A percentile compares a stretch with the other conserved stretches of the same genome.
Conservation (phyloP, 2,113 vertebrate genomes). For the Perccottus glenii region DNA sequence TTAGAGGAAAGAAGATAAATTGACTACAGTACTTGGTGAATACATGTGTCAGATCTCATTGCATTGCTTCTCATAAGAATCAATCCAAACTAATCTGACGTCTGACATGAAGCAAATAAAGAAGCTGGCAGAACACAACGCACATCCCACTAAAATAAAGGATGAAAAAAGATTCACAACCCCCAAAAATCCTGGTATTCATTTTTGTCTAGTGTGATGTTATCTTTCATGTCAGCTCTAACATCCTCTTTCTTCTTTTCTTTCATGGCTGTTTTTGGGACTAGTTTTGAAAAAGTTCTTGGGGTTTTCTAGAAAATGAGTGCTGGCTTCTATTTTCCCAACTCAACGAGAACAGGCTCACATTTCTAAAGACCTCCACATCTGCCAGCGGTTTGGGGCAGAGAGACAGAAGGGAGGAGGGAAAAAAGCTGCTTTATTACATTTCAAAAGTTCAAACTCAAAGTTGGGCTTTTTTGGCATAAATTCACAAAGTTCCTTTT, state of each 20-base stretch:
- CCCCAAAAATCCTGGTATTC: conserved; percentile 55
- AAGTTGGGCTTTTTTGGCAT: conserved; percentile 71
- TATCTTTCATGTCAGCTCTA: conserved; percentile 52
- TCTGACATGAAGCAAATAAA: conserved; percentile 71
- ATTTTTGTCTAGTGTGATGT: conserved; percentile 55
- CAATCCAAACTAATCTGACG: conserved; percentile 56
- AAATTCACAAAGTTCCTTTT: conserved; percentile 50
- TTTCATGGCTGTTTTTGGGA: conserved; percentile 65
- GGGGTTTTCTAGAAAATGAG: conserved; percentile 71
- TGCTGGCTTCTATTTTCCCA: conserved; percentile 78
- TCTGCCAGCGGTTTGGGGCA: conserved; percentile 83
- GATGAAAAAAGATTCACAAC: conserved; percentile 40
- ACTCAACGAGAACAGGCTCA: conserved; percentile 77
- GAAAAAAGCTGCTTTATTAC: conserved; percentile 76
- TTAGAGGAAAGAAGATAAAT: not conserved
- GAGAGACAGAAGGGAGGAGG: conserved; percentile 32
- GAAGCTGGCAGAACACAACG: conserved; percentile 37
- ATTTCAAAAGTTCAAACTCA: conserved; percentile 80
- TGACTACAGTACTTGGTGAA: conserved; percentile 5
- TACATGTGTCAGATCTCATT: not conserved
- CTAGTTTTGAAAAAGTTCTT: conserved; percentile 68
- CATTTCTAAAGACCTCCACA: conserved; percentile 83
- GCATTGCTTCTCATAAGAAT: conserved; percentile 30
- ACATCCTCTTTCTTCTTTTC: conserved; percentile 30
- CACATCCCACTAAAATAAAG: conserved; percentile 18